Evolutionary conservation across 2,797 vertebrate species (phyloP).

Genomic region (Smutsia temminckii): DNA sequence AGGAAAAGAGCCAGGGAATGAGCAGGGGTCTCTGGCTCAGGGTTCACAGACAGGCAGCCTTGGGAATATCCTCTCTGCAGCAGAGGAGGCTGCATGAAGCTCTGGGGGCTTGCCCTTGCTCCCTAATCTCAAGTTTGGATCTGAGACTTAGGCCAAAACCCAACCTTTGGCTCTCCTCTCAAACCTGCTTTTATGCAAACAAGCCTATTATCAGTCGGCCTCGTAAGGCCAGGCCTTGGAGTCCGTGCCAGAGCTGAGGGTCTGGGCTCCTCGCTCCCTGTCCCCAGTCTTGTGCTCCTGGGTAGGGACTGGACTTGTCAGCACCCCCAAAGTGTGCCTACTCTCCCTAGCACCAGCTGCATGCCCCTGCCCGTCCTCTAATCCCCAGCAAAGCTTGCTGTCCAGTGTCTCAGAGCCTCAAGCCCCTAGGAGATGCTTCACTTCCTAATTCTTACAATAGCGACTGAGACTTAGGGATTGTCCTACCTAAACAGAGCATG

Average conservation of each 20-base stretch:
- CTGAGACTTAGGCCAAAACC: not conserved
- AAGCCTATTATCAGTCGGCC: not conserved
- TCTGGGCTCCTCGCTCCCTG: not conserved
- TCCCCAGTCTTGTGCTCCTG: not conserved
- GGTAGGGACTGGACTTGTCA: not conserved
- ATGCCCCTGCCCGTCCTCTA: not conserved
- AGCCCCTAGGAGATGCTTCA: not conserved
- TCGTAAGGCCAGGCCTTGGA: not conserved
- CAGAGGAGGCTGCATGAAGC: not conserved
- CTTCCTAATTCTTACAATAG: not conserved
- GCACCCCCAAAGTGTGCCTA: not conserved
- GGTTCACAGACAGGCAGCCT: not conserved
- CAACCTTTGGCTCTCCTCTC: not conserved
- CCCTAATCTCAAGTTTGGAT: not conserved
- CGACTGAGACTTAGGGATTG: not conserved
- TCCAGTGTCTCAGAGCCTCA: not conserved
- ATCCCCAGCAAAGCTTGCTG: not conserved
- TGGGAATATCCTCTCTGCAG: not conserved
- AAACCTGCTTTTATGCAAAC: not conserved
- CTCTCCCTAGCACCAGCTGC: not conserved
- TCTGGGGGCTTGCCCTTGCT: not conserved
- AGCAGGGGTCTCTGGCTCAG: accelerated
- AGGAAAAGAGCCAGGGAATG: not conserved
- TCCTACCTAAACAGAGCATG: not conserved
- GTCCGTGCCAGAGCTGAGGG: not conserved